These are phyloP conservation scores for Barnardius zonarius DNA, from an alignment of 2,113 vertebrate genomes.

Conservation along the genomic window DNA sequence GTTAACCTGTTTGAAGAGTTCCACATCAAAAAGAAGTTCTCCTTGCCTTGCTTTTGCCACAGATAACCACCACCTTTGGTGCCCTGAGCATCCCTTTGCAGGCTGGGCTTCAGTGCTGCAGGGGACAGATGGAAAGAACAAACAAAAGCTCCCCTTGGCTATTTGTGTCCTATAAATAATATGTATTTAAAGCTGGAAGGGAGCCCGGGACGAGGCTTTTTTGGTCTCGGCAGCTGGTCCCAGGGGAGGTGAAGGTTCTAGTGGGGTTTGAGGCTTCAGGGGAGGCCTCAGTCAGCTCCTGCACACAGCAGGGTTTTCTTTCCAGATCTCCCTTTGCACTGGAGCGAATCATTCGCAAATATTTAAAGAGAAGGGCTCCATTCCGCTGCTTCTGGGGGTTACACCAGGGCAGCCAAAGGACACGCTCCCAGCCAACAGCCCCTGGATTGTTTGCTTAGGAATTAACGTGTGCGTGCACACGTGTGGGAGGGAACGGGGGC, in stretches of 20 bases:
- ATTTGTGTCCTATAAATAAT: neutral
- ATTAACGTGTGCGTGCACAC: neutral
- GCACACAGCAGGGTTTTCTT: neutral
- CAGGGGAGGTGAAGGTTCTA: neutral
- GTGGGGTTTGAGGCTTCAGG: neutral
- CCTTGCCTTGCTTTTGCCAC: neutral
- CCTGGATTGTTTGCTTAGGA: constrained; percentile 44
- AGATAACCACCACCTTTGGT: neutral
- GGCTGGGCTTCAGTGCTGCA: neutral
- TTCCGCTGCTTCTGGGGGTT: constrained; percentile 39
- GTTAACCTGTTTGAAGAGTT: neutral
- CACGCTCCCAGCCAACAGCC: constrained; percentile 22
- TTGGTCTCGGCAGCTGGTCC: neutral
- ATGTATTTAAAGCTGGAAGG: constrained; percentile 21
- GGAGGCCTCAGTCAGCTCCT: neutral
- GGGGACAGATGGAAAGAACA: constrained; percentile 15
- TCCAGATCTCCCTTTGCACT: constrained; percentile 13
- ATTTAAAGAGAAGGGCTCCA: constrained; percentile 48
- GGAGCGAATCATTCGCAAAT: constrained; percentile 25
- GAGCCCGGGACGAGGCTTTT: neutral
- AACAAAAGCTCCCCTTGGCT: neutral
- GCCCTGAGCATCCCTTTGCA: neutral
- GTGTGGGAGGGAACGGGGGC: neutral
- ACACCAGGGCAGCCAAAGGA: constrained; percentile 51
- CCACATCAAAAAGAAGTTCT: neutral